Evolutionary conservation across 2,113 vertebrate genomes (phyloP), one percentile per base, ranked within the genome.

Genomic region (Bucco capensis): DNA sequence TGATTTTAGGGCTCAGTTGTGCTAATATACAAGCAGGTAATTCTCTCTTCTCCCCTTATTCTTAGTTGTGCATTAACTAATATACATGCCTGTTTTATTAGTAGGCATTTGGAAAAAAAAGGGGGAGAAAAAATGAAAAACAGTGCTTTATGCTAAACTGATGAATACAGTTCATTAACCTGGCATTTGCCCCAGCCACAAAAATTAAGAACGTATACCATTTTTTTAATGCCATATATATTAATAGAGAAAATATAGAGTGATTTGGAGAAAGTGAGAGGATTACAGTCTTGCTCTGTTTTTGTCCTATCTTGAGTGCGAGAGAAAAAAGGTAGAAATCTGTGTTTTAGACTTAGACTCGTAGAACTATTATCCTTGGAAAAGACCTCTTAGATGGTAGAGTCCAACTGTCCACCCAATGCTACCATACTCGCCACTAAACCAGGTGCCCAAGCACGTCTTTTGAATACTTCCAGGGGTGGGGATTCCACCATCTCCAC

Each of bases 1-100:
- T 99, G 60, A 99, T 99, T 93, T 98, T 99, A 49, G 99, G 99
- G 7, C 97, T 99, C 60, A 99, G 98, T 78, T 99, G 98, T 91
- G 96, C 98, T 57, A 98, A 98, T 80, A 92, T 97, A 60, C 99
- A 99, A 81, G 91, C 97, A 97, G 99, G 99, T 99, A 97, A 65
- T 77, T 80, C 10, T 81, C 3, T 79, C 19, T 70, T 81, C 38
- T 75, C 13, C 8, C 1, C 4, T 35, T 9, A 8, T 83, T 89
- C 31, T 47, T 33, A 14, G 15, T 65, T 78, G 22, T 27, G 31
- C 23, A 7, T 53, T 75, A 71, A 73, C 2, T 72, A 27, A 18
- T 56, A 57, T 2, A 27, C 3, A 2, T 37, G 14, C 3, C 19
- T 81, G 19, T 54, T 71, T 84, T 77, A 38, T 58, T 83, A 42